Evolutionary conservation across 2,888 invertebrate genomes (phyloP).

Genomic region (Endomychus coccineus): DNA sequence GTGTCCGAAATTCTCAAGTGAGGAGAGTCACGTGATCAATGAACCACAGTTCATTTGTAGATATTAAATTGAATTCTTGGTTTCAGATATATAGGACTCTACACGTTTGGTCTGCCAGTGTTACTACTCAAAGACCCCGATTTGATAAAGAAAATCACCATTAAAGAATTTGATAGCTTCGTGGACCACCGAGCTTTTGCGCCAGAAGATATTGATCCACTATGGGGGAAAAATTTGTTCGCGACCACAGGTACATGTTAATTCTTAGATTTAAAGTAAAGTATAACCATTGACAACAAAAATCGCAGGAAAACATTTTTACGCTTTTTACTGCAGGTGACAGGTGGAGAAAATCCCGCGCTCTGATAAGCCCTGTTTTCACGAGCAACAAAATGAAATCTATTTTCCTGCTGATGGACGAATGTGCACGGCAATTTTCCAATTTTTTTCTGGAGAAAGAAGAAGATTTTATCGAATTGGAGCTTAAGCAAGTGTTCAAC

Average conservation of each 20-base stretch:
- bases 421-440: conserved; percentile 25
- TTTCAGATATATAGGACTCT: conserved; percentile 7
- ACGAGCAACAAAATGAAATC: conserved; percentile 31
- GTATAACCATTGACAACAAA: not conserved
- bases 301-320: not conserved
- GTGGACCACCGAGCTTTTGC: conserved; percentile 1
- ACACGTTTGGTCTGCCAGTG: conserved; percentile 7
- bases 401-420: conserved; percentile 28
- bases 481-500: conserved; percentile 45
- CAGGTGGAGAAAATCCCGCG: conserved; percentile 29
- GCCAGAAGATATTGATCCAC: conserved; percentile 3
- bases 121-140: conserved; percentile 5
- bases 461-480: conserved; percentile 31
- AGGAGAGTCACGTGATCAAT: too few species aligned
- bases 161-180: not conserved
- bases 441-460: conserved; percentile 21
- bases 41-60: too few species aligned
- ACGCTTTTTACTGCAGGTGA: conserved; percentile 9
- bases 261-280: too few species aligned
- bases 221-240: conserved; percentile 8
- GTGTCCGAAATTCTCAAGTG: too few species aligned
- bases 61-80: too few species aligned
- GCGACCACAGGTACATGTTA: conserved; percentile 7
- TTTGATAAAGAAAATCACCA: not conserved
- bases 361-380: conserved; percentile 30